Base-by-base conservation (phyloP, 2,797 vertebrate genomes). In the Siniperca obscura region DNA sequence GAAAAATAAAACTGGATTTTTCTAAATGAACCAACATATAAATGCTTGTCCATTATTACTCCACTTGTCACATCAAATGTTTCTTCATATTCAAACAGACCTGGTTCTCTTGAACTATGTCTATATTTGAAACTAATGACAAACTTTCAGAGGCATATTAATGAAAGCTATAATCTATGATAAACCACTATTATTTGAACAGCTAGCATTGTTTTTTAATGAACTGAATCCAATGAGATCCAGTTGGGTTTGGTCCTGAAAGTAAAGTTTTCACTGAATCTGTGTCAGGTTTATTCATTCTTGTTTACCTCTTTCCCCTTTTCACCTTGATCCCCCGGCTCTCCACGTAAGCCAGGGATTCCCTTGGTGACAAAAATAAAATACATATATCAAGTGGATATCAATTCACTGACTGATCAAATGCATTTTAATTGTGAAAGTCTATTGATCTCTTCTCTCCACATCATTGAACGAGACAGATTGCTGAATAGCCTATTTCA, bases 291-390 rank as follows among this genome's bases (percentile, higher is more conserved):
- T 67, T 52, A 38, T 46, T 30, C 3, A 59, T 48, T 60, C 19
- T 52, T 73, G 8, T 81, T 86, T 90, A 97, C 97, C 96, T 96
- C 94, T 78, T 75, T 82, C 34, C 97, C 97, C 56, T 95, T 96
- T 0, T 62, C 87, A 22, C 97, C 96, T 0, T 86, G 84, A 42
- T 93, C 92, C 30, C 97, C 97, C 1, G 46, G 84, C 7, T 92
- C 79, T 74, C 97, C 97, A 59, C 86, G 95, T 60, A 94, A 85
- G 52, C 97, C 97, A 0, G 90, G 90, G 34, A 92, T 91, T 77
- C 97, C 97, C 97, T 98, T 80, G 13, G n/a, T 22, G 62, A 80
- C 27, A 86, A 81, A 88, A 70, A 84, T 6, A 48, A 69, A 62
- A 82, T 0, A 57, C 2, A 85, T 4, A 48, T 8, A 69, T 77